Conservation (phyloP, 2,113 vertebrate species). For the Nansenia antarctica region DNA sequence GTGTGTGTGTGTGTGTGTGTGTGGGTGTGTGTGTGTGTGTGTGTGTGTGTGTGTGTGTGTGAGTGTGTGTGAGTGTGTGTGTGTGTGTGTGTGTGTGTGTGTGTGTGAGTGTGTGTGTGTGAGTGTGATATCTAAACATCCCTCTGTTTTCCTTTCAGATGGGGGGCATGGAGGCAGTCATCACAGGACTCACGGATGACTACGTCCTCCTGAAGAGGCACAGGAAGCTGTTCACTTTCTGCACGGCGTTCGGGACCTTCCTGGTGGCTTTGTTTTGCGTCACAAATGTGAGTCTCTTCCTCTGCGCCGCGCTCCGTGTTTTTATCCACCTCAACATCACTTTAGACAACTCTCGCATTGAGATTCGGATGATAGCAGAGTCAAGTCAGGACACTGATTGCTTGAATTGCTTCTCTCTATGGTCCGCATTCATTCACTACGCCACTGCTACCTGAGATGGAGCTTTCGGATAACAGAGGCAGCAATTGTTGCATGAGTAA, state of each 20-base stretch:
- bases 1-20: neutral
- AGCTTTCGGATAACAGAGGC: too few species aligned
- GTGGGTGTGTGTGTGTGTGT: constrained; percentile 3
- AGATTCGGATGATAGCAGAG: too few species aligned
- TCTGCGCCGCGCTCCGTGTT: neutral
- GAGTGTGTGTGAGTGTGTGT: constrained; percentile 1
- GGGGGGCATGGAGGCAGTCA: constrained; percentile 98
- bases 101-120: neutral
- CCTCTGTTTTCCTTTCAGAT: constrained; percentile 78
- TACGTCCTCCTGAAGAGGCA: constrained; percentile 91
- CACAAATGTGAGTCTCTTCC: constrained; percentile 85
- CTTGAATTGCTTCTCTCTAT: too few species aligned
- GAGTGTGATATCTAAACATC: too few species aligned
- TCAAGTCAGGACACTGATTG: too few species aligned
- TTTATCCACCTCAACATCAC: too few species aligned
- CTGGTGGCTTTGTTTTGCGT: constrained; percentile 89
- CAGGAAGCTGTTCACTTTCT: constrained; percentile 91
- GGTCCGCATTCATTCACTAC: too few species aligned
- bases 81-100: neutral
- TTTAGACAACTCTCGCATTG: too few species aligned
- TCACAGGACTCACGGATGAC: constrained; percentile 95
- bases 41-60: neutral
- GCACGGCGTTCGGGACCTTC: constrained; percentile 87
- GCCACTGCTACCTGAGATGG: too few species aligned
- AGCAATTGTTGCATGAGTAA: too few species aligned